Evolutionary conservation across 1,140 invertebrate genomes (phyloP).

Genomic region (Listronotus bonariensis): DNA sequence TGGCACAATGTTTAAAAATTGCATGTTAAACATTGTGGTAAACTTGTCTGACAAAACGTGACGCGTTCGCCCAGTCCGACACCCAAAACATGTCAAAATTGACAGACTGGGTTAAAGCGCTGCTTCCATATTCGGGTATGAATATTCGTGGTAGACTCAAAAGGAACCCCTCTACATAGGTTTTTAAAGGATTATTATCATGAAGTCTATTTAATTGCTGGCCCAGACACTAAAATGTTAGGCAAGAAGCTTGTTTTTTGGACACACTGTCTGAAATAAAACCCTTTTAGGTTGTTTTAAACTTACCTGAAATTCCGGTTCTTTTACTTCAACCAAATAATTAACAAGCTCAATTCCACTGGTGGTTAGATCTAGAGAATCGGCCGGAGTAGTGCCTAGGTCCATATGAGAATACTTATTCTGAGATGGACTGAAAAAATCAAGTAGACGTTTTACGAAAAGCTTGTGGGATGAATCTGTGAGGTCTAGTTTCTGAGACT

Average conservation of each 20-base stretch:
- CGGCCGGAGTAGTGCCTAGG: slow-evolving; percentile 58
- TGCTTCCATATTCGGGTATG: too few relatives aligned
- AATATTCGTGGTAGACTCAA: too few relatives aligned
- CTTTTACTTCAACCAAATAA: slow-evolving; percentile 69
- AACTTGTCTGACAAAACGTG: too few relatives aligned
- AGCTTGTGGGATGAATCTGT: slow-evolving; percentile 74
- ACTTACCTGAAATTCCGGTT: slow-evolving; percentile 53
- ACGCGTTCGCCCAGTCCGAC: too few relatives aligned
- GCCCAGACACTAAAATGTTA: too few relatives aligned
- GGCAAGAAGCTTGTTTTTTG: not conserved
- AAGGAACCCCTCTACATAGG: too few relatives aligned
- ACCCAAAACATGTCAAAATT: too few relatives aligned
- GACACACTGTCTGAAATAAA: not conserved
- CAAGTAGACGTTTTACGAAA: slow-evolving; percentile 82
- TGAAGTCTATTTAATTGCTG: too few relatives aligned
- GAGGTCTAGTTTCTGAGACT: slow-evolving; percentile 58
- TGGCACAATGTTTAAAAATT: too few relatives aligned
- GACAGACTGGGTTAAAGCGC: too few relatives aligned
- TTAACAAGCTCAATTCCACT: slow-evolving; percentile 79
- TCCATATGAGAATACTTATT: slow-evolving; percentile 82
- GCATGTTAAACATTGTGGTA: too few relatives aligned
- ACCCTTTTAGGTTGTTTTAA: not conserved
- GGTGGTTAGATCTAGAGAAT: slow-evolving; percentile 66
- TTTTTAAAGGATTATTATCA: too few relatives aligned
- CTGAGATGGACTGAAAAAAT: slow-evolving; percentile 86